These are phyloP conservation scores for Anolis carolinensis DNA, from an alignment of 2,113 vertebrate genomes.

Conservation along the genomic window DNA sequence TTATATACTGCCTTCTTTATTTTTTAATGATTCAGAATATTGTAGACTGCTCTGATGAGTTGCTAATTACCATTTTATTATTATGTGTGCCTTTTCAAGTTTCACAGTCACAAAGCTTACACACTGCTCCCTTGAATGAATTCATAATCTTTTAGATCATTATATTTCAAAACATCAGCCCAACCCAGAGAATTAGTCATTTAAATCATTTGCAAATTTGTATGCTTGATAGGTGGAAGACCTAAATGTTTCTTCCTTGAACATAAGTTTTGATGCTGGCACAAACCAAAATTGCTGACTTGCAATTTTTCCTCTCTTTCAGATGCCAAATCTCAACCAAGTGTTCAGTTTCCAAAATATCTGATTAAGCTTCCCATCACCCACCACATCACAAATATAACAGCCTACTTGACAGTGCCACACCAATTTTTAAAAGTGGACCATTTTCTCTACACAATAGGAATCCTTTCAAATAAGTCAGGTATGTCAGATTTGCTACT, in stretches of 20 bases:
- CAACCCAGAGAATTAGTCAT: not conserved
- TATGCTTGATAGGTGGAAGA: not conserved
- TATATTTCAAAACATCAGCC: not conserved
- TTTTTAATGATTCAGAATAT: not conserved
- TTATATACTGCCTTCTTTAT: too few species aligned
- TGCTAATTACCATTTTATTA: too few species aligned
- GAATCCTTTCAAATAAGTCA: constrained; percentile 81
- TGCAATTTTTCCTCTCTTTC: constrained; percentile 49
- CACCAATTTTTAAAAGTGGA: constrained; percentile 81
- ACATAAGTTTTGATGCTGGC: not conserved
- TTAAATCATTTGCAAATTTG: not conserved
- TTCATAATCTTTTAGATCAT: not conserved
- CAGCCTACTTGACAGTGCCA: constrained; percentile 87
- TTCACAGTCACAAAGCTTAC: not conserved
- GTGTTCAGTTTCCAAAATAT: constrained; percentile 87
- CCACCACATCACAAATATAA: constrained; percentile 79
- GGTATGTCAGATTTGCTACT: constrained; percentile 68
- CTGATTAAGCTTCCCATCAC: constrained; percentile 80
- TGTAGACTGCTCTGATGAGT: not conserved
- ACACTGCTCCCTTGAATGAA: not conserved
- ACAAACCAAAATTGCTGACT: not conserved
- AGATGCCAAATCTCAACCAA: constrained; percentile 89
- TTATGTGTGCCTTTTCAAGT: too few species aligned
- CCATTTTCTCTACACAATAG: constrained; percentile 75
- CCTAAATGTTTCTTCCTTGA: not conserved